phyloP scores from a whole-genome alignment of 2,113 vertebrate species.

The Coptodon bakossiorum region DNA sequence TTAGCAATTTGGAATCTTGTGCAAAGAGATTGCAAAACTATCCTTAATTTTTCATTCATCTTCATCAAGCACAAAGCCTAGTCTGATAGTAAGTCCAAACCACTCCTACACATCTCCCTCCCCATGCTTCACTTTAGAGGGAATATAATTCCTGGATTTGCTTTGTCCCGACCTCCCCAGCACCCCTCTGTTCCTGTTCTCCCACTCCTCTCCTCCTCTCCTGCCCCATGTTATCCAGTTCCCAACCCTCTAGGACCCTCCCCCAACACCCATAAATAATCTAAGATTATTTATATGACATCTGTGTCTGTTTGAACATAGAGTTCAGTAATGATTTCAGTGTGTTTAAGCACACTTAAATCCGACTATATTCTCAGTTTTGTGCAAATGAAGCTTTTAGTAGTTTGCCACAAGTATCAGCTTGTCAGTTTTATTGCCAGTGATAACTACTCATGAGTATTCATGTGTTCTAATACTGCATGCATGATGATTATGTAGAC shows the following conservation, averaged over 20 bases:
- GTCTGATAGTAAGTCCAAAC: constrained; percentile 66
- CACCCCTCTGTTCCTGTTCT: constrained; percentile 27
- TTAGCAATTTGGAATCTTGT: background rate
- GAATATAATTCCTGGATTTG: constrained; percentile 56
- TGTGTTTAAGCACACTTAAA: constrained; percentile 37
- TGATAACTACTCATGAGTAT: background rate
- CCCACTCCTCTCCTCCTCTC: background rate
- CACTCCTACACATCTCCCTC: background rate
- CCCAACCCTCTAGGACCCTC: background rate
- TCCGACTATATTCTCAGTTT: constrained; percentile 3
- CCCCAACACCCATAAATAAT: constrained; percentile 58
- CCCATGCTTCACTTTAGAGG: constrained; percentile 37
- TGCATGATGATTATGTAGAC: background rate
- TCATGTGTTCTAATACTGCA: background rate
- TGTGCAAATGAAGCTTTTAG: constrained; percentile 12
- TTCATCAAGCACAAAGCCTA: constrained; percentile 44
- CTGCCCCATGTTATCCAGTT: constrained; percentile 10
- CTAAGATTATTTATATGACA: constrained; percentile 62
- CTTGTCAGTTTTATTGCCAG: background rate
- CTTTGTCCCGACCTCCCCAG: constrained; percentile 36
- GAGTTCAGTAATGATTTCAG: constrained; percentile 29
- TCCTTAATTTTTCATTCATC: background rate
- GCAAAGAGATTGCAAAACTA: background rate
- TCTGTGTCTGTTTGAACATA: constrained; percentile 1
- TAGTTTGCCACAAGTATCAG: background rate